phyloP scores from a whole-genome alignment of 2,113 vertebrate species.

The Pipa parva region DNA sequence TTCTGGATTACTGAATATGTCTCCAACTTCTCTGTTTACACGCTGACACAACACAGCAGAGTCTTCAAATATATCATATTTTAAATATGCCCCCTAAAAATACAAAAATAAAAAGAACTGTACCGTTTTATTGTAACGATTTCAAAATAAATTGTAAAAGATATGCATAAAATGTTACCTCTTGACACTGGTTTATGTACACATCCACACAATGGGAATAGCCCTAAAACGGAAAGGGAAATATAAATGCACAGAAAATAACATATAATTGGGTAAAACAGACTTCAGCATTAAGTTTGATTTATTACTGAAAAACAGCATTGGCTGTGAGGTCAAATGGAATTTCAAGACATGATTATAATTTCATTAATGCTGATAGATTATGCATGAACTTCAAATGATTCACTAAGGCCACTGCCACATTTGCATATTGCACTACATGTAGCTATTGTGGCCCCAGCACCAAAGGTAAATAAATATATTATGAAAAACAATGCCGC shows the following conservation, averaged over 20 bases:
- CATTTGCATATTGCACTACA: too few species aligned
- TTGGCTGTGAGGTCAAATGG: too few species aligned
- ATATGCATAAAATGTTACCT: slow-evolving; percentile 64
- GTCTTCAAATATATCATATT: slow-evolving; percentile 92
- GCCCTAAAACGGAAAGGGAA: slow-evolving; percentile 65
- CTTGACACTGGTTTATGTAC: slow-evolving; percentile 98
- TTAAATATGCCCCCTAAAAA: slow-evolving; percentile 81
- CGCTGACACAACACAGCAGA: slow-evolving; percentile 86
- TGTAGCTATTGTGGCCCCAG: too few species aligned
- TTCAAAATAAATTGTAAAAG: not conserved
- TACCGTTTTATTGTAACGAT: not conserved
- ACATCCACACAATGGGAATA: slow-evolving; percentile 98
- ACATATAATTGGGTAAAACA: not conserved
- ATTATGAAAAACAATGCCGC: too few species aligned
- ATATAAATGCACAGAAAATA: not conserved
- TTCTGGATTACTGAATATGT: slow-evolving; percentile 95
- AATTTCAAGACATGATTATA: too few species aligned
- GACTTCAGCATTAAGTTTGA: too few species aligned
- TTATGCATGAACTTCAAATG: too few species aligned
- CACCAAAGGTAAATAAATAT: too few species aligned
- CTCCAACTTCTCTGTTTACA: slow-evolving; percentile 95
- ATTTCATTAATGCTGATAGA: too few species aligned
- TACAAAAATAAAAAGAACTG: slow-evolving; percentile 37
- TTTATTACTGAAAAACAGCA: too few species aligned
- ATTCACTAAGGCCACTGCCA: too few species aligned